Evolutionary conservation across 2,797 vertebrate species (phyloP).

Genomic region (Spinus olivaceus): DNA sequence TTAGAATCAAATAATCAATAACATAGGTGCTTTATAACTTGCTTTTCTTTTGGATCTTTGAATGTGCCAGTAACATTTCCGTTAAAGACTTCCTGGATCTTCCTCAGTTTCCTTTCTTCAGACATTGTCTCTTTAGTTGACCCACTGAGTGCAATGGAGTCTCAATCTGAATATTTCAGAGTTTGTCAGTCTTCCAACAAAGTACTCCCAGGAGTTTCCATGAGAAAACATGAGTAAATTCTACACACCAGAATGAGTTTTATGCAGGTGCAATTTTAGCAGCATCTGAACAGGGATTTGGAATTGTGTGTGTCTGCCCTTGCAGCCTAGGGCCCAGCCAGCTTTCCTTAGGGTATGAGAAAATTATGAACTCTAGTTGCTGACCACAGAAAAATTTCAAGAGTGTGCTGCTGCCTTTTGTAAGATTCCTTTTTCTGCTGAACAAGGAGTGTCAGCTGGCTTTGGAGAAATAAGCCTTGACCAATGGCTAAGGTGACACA

Average conservation of each 20-base stretch:
- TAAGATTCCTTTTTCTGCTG: neutral
- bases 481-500: neutral
- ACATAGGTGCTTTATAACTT: neutral
- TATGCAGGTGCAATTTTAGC: neutral
- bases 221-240: neutral
- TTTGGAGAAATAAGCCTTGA: neutral
- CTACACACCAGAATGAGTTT: neutral
- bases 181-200: neutral
- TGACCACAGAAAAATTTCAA: neutral
- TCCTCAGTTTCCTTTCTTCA: neutral
- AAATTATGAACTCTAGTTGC: neutral
- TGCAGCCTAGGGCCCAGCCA: neutral
- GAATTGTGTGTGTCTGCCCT: neutral
- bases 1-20: neutral
- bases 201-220: neutral
- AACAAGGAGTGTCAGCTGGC: neutral
- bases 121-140: neutral
- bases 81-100: neutral
- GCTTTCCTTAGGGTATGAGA: neutral
- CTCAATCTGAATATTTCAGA: neutral
- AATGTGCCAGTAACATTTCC: neutral
- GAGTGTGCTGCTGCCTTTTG: rapidly evolving
- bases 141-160: neutral
- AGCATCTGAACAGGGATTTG: neutral
- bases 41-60: neutral